Base-by-base conservation (phyloP, 2,888 invertebrate genomes). In the Coenonympha arcania region DNA sequence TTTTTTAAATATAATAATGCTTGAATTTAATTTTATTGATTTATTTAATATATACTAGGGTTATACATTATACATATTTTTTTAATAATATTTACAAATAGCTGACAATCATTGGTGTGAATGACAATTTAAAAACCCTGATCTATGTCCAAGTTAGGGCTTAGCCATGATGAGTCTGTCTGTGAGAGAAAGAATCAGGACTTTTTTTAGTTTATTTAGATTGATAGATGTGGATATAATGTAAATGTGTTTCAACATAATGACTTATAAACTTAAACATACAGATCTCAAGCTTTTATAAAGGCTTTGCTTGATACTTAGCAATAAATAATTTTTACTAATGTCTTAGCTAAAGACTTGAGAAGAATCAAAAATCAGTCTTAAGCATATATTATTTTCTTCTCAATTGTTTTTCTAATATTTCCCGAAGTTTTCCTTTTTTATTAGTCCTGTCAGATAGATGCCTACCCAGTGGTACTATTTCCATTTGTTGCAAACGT, bases 401-500 rank as follows among this genome's bases (percentile, higher is more conserved):
- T 52, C 65, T 62, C 56, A 86, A 54, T 65, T 84, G 80, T 62
- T 84, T 85, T 59, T 76, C 74, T 56, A 86, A 61, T 55, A 85
- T 72, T 64, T 85, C 80, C 56, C 81, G 72, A 42, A 86, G 59
- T 60, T 76, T 82, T 2, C 69, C 53, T 62, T 80, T 86, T 57
- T 79, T 86, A 63, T 80, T 84, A 33, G 79, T 75, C 58, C 82
- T 85, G 58, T 82, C 76, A 57, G 74, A 58, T 41, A 87, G 60
- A 41, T 81, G 75, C 68, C 77, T 73, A 11, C 92, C 89, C 54
- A 90, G 70, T 34, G 93, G 90, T 65, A 92, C 84, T 57, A 91
- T 77, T 63, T 89, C 89, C 70, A 89, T 89, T 52, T 90, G 89
- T 59, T 90, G 89, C 41, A 93, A 70, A 49, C 89, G 87, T 48